Evolutionary conservation across 2,888 invertebrate species (phyloP).

Genomic region (Mesoligia furuncula): DNA sequence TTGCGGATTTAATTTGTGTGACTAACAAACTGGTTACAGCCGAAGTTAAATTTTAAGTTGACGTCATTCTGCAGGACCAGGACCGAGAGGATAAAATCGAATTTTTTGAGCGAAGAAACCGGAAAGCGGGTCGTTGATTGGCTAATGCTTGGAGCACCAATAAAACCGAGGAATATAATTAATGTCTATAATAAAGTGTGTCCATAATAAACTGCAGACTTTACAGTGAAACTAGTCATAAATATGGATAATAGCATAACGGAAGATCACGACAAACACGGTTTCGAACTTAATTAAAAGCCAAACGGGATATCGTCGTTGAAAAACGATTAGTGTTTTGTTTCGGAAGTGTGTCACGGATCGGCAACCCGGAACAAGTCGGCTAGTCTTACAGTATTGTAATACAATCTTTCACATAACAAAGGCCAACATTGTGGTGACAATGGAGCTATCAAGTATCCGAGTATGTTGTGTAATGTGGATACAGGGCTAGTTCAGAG

Average conservation of each 20-base stretch:
- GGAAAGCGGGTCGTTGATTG: conserved; percentile 54
- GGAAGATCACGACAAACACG: conserved; percentile 11
- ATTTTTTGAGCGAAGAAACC: conserved; percentile 59
- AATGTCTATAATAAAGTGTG: conserved; percentile 13
- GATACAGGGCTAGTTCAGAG: conserved; percentile 49
- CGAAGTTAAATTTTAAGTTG: conserved; percentile 55
- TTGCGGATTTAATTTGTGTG: conserved; percentile 35
- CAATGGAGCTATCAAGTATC: conserved; percentile 73
- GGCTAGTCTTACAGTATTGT: conserved; percentile 65
- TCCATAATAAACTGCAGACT: conserved; percentile 16
- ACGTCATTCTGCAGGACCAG: conserved; percentile 57
- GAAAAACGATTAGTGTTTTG: conserved; percentile 51
- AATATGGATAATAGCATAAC: conserved; percentile 7
- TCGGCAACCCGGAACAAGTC: conserved; percentile 60
- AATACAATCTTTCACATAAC: conserved; percentile 72
- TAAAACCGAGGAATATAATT: conserved; percentile 26
- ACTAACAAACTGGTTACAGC: conserved; percentile 52
- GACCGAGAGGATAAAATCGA: conserved; percentile 37
- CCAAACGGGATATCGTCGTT: conserved; percentile 27
- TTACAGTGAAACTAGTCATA: conserved; percentile 9
- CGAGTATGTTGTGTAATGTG: conserved; percentile 63
- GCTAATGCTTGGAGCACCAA: conserved; percentile 28
- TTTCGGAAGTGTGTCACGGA: conserved; percentile 62
- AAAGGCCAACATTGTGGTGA: conserved; percentile 77
- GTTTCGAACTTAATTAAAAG: conserved; percentile 14